Conservation (phyloP, 1,140 invertebrate species). For the Calephelis virginiensis region DNA sequence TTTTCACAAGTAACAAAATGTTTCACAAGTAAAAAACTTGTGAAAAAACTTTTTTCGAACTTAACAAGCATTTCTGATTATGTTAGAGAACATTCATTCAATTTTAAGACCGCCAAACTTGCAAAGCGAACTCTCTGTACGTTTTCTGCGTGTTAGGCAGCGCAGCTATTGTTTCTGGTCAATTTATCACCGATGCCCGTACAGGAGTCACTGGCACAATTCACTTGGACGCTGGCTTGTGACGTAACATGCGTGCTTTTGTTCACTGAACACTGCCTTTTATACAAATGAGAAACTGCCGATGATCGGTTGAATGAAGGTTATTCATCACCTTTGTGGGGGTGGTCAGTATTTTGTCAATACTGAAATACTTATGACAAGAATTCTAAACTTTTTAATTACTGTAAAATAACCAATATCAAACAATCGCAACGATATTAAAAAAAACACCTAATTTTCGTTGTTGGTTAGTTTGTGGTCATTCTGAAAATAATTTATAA, state of each 20-base stretch:
- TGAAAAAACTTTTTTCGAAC: too few species aligned
- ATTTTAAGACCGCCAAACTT: background rate
- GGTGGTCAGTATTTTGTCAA: background rate
- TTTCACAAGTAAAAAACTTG: too few species aligned
- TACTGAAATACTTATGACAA: too few species aligned
- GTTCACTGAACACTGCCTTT: conserved; percentile 34
- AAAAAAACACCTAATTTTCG: too few species aligned
- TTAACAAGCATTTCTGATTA: too few species aligned
- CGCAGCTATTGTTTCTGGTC: conserved; percentile 49
- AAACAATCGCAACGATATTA: too few species aligned
- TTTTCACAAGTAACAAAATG: too few species aligned
- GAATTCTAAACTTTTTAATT: too few species aligned
- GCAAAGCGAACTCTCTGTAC: background rate
- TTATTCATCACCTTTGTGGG: background rate
- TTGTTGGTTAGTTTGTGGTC: too few species aligned
- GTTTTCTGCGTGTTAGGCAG: conserved; percentile 11
- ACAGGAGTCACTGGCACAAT: conserved; percentile 46
- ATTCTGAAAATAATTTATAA: too few species aligned
- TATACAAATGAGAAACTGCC: conserved; percentile 47
- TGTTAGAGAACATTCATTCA: too few species aligned
- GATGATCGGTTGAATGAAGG: conserved; percentile 22
- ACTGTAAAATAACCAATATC: too few species aligned
- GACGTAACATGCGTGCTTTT: conserved; percentile 40
- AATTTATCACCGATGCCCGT: conserved; percentile 44
- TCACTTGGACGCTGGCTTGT: conserved; percentile 52